These are phyloP conservation scores for Calonectris borealis DNA, from an alignment of 2,113 vertebrate species.

Conservation along the genomic window DNA sequence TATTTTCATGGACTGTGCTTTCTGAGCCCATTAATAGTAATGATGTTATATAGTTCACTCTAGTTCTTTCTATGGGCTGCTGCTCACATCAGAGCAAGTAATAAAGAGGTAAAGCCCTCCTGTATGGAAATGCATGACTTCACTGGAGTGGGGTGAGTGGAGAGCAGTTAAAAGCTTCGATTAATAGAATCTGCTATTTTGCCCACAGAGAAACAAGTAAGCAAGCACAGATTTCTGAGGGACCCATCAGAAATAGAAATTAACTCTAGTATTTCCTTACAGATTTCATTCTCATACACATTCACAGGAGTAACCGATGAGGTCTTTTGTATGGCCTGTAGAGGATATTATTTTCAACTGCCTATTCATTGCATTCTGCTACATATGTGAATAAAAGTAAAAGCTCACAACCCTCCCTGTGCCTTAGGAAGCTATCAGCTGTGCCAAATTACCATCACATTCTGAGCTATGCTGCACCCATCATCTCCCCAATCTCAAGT, in stretches of 20 bases:
- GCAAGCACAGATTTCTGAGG: background rate
- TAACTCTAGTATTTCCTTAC: background rate
- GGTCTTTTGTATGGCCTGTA: background rate
- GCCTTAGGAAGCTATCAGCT: background rate
- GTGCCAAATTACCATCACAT: background rate
- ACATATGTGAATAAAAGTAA: background rate
- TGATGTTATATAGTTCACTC: constrained; percentile 47
- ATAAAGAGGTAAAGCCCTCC: constrained; percentile 42
- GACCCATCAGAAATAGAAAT: background rate
- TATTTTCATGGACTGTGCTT: constrained; percentile 54
- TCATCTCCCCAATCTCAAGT: background rate
- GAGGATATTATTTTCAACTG: background rate
- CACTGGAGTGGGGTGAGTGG: background rate
- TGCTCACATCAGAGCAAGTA: constrained; percentile 45
- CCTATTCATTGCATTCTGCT: background rate
- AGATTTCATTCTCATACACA: background rate
- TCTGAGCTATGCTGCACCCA: background rate
- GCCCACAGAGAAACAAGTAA: background rate
- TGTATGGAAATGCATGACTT: background rate
- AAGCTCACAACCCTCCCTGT: background rate
- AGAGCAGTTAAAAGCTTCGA: background rate
- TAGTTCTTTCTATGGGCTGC: constrained; percentile 34
- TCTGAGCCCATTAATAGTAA: constrained; percentile 67
- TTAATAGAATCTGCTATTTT: background rate
- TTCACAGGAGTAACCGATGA: background rate